Base-by-base conservation (phyloP, 2,113 vertebrate genomes). In the Chloroceryle aenea region DNA sequence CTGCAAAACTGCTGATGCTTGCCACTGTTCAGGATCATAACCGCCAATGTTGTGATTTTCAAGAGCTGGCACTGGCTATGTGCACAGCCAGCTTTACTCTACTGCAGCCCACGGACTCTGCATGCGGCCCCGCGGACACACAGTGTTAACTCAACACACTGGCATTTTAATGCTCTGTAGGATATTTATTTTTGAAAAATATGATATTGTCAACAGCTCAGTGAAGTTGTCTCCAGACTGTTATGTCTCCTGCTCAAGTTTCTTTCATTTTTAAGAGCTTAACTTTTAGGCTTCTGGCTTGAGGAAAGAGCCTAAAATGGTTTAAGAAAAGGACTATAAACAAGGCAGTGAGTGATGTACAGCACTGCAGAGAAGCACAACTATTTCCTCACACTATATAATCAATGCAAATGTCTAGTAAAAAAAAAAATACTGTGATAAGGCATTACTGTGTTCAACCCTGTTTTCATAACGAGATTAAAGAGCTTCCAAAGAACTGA, bases 191-290 rank as follows among this genome's bases (percentile, higher is more conserved):
- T 95, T 94, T 95, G 90, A 95, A 94, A 96, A 95, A 93, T 75
- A 96, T 40, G 68, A 94, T 96, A 91, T 45, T 94, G 93, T 96
- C 96, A 94, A 94, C 92, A 94, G 92, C 80, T 45, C 88, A 68
- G 68, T 73, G 61, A 94, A 78, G 89, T 88, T 93, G 90, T 93
- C 96, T 96, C 95, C 95, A 95, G 96, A 94, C 92, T 96, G 88
- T 95, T 94, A 96, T 94, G 95, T 96, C 95, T 97, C 92, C 92
- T 94, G 55, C 96, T 96, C 92, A 92, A 96, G 92, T 95, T 96
- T 94, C 93, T 23, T 92, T 96, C 93, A 96, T 95, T 96, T 96
- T 96, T 96, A 96, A 92, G 95, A 96, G 93, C 90, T 96, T 96
- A 96, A 96, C 90, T 96, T 94, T 55, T 29, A 77, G 85, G 79